phyloP scores from a whole-genome alignment of 2,888 invertebrate genomes.

The Desoria tigrina region DNA sequence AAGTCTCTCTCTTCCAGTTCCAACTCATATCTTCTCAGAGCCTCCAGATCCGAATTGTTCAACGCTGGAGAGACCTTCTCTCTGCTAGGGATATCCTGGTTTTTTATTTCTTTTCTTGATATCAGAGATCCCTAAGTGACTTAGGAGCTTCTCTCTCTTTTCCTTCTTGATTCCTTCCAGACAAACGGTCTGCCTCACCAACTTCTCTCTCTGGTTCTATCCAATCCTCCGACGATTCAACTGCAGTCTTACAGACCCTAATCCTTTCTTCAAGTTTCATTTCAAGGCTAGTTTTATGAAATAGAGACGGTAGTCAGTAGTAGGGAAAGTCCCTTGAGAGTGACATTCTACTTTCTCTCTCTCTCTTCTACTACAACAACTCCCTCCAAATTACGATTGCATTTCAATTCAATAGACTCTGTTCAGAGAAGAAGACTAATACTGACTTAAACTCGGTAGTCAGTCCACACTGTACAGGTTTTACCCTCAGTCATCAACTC shows the following conservation, averaged over 20 bases:
- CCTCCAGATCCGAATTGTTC: neutral
- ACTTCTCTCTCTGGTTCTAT: neutral
- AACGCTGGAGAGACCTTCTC: neutral
- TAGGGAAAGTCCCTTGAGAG: constrained; percentile 9
- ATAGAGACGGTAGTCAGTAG: neutral
- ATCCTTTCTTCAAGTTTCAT: constrained; percentile 22
- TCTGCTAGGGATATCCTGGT: neutral
- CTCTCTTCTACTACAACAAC: too few relatives aligned
- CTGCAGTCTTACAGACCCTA: constrained; percentile 13
- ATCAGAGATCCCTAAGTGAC: neutral
- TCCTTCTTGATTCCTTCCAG: neutral
- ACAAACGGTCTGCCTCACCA: constrained; percentile 3
- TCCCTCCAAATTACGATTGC: constrained; percentile 14
- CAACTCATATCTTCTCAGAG: too few relatives aligned
- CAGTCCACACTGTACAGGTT: too few relatives aligned
- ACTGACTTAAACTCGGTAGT: too few relatives aligned
- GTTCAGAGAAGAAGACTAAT: neutral
- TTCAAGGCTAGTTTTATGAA: constrained; percentile 11
- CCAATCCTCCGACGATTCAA: neutral
- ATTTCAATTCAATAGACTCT: constrained; percentile 15
- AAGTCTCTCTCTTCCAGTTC: too few relatives aligned
- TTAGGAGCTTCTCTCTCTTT: constrained; percentile 2
- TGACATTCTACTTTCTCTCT: constrained; percentile 16
- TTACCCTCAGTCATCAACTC: too few relatives aligned
- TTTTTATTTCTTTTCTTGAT: neutral